Base-by-base conservation (phyloP, 2,888 invertebrate species). In the Synanthedon vespiformis region DNA sequence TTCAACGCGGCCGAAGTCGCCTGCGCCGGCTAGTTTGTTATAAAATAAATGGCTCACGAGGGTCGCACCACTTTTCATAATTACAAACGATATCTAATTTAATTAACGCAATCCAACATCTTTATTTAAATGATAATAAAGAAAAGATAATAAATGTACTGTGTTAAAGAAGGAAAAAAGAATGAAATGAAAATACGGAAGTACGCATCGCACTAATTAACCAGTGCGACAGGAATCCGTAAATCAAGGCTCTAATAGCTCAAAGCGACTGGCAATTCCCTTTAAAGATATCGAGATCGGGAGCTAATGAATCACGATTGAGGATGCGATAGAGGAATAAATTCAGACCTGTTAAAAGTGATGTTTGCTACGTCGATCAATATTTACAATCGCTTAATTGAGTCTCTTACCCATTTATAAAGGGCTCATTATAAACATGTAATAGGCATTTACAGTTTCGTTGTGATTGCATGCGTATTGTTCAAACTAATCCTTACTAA, bases 201-300 rank as follows among this genome's bases (percentile, higher is more conserved):
- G 10, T 2, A 34, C 34, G 34, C 34, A 44, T n/a, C 12, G 8
- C 44, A 44, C 14, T 44, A 48, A 48, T 14, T 16, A 64, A 62
- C 64, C 58, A 65, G 67, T 61, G 57, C 50, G 10, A 44, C 27
- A 55, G 57, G 57, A 64, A 61, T 71, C 66, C 64, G 48, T 53
- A 40, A 48, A 51, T 40, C 48, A 47, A 40, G 54, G 66, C 65
- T 72, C 72, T 77, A 80, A 78, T 77, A 76, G 72, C 72, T 77
- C 73, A 77, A 77, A 81, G 80, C 74, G 68, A 70, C 64, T 60
- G 61, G 55, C 61, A 63, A 63, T 72, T 66, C 67, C 63, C 68
- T 67, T 64, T 64, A 63, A 62, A 65, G 73, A 72, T 68, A 70
- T 65, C 65, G 62, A 10, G 62, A 65, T 64, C 60, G 61, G 48